A percentile compares a stretch with the other conserved stretches of the same genome.
phyloP scores from a whole-genome alignment of 2,113 vertebrate genomes.

The Megaceryle torquata region DNA sequence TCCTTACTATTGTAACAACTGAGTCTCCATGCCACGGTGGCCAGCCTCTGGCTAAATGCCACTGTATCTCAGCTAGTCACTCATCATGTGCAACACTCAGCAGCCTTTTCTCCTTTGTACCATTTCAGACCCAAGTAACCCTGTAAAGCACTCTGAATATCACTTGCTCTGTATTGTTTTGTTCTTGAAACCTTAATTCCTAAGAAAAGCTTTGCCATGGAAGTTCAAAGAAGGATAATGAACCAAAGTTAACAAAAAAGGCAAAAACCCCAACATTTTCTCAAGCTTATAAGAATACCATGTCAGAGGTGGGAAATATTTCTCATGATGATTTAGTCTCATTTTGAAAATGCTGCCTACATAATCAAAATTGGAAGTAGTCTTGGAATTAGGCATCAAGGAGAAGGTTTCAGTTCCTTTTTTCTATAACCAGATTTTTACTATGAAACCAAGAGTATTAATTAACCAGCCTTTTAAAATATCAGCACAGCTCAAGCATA shows the following conservation, averaged over 20 bases:
- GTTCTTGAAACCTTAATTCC: neutral
- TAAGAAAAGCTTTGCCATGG: neutral
- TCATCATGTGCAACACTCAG: neutral
- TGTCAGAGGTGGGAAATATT: neutral
- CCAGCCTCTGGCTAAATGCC: slow-evolving; percentile 16
- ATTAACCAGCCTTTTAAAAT: neutral
- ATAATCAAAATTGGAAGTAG: slow-evolving; percentile 9
- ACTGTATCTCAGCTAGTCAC: slow-evolving; percentile 18
- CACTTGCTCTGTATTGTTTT: neutral
- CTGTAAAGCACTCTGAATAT: neutral
- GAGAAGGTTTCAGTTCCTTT: neutral
- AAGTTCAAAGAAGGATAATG: neutral
- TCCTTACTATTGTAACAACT: neutral
- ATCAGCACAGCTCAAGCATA: neutral
- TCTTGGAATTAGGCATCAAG: neutral
- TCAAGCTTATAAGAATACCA: neutral
- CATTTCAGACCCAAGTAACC: neutral
- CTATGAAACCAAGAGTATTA: neutral
- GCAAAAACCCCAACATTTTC: neutral
- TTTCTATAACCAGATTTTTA: neutral
- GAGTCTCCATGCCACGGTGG: neutral
- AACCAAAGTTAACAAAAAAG: neutral
- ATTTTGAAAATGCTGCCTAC: neutral
- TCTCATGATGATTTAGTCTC: neutral
- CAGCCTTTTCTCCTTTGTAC: neutral